Conservation (phyloP, 2,113 vertebrate genomes). For the Sylvilagus bachmani region DNA sequence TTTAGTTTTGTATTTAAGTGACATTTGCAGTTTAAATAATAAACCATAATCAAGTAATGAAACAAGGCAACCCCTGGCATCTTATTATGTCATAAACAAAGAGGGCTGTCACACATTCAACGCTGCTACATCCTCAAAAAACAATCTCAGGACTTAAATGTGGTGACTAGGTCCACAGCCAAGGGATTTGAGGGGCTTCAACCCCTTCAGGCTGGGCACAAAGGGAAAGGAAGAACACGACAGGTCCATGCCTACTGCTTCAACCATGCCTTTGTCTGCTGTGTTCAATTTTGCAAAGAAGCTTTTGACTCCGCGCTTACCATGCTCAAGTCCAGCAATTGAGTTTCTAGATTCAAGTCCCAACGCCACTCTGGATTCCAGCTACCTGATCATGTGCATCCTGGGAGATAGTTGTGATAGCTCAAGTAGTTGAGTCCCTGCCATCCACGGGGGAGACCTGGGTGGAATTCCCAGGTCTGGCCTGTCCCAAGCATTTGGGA, state of each 20-base stretch:
- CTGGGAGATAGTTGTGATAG: no score
- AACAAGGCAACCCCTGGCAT: background rate
- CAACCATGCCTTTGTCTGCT: background rate
- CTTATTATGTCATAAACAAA: conserved; percentile 4
- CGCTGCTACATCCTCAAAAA: background rate
- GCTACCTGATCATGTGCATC: no score
- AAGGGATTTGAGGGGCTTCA: background rate
- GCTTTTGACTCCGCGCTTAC: no score
- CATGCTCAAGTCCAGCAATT: no score
- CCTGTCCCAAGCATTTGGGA: no score
- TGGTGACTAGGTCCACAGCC: background rate
- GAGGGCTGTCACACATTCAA: background rate
- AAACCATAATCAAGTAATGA: conserved; percentile 66
- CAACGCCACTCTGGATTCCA: no score
- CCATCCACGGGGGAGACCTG: no score
- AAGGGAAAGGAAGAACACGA: background rate
- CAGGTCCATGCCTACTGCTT: background rate
- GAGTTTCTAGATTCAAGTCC: no score
- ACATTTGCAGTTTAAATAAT: conserved; percentile 59
- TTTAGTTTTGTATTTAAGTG: conserved; percentile 62
- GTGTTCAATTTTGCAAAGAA: background rate
- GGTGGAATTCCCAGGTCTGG: no score
- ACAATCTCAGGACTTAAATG: background rate
- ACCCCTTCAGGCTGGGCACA: background rate
- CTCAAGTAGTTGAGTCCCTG: no score